Evolutionary conservation across 2,888 invertebrate genomes (phyloP).

Genomic region (Ryuthela nishihirai): DNA sequence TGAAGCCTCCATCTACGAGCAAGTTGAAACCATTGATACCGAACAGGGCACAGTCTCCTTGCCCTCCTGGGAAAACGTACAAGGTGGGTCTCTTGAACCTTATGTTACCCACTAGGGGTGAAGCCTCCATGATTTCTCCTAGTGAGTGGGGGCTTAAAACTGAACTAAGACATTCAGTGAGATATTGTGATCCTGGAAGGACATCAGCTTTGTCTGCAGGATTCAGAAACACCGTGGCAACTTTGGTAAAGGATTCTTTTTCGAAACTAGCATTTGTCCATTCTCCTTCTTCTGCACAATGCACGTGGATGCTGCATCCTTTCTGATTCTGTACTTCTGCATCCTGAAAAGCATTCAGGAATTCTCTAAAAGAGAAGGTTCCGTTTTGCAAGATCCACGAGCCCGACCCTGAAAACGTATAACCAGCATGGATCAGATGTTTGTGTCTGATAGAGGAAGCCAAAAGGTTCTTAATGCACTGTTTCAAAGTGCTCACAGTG

Average conservation of each 20-base stretch:
- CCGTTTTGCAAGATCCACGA: slow-evolving; percentile 98
- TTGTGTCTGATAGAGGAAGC: slow-evolving; percentile 90
- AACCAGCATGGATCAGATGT: slow-evolving; percentile 93
- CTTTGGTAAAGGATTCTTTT: slow-evolving; percentile 50
- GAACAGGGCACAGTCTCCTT: slow-evolving; percentile 94
- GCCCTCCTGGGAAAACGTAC: slow-evolving; percentile 93
- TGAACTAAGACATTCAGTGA: slow-evolving; percentile 73
- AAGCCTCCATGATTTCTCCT: slow-evolving; percentile 79
- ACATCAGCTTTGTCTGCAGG: slow-evolving; percentile 74
- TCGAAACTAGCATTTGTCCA: slow-evolving; percentile 67
- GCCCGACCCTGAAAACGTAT: slow-evolving; percentile 89
- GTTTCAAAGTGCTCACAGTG: slow-evolving; percentile 86
- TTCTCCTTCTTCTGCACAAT: slow-evolving; percentile 80
- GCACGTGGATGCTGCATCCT: slow-evolving; percentile 77
- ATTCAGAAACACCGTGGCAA: slow-evolving; percentile 60
- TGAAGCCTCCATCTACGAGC: slow-evolving; percentile 92
- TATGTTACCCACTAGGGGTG: slow-evolving; percentile 91
- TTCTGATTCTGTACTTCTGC: slow-evolving; percentile 87
- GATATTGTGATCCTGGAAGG: slow-evolving; percentile 72
- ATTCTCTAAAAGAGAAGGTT: slow-evolving; percentile 85
- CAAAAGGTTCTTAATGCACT: slow-evolving; percentile 89
- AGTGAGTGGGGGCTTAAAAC: slow-evolving; percentile 72
- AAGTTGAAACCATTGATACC: slow-evolving; percentile 96
- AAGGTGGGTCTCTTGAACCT: slow-evolving; percentile 90
- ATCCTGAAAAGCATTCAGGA: slow-evolving; percentile 87